Conservation (phyloP, 2,113 vertebrate genomes). For the Forbesichthys agassizii region DNA sequence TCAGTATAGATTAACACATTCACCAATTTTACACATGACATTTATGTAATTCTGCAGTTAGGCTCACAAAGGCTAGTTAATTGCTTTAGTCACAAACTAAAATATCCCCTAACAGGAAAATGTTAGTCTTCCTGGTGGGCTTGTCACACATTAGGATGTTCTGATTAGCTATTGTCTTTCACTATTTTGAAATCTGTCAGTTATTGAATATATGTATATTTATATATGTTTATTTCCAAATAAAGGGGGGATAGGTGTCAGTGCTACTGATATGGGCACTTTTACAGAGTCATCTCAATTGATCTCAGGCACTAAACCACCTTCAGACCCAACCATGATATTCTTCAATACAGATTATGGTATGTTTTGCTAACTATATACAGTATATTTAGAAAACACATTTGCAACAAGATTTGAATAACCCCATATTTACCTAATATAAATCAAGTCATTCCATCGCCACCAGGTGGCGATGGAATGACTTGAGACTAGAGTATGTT, state of each 20-base stretch:
- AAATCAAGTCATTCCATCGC: slow-evolving; percentile 7
- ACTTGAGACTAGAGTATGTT: slow-evolving; percentile 5
- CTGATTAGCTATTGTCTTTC: background rate
- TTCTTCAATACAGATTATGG: slow-evolving; percentile 73
- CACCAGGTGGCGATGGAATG: slow-evolving; percentile 59
- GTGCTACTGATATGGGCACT: slow-evolving; percentile 27
- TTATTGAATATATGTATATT: background rate
- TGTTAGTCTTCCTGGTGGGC: background rate
- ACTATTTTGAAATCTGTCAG: background rate
- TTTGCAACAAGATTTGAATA: background rate
- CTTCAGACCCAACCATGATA: slow-evolving; percentile 50
- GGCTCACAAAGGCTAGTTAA: slow-evolving; percentile 5
- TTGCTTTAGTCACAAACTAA: slow-evolving; percentile 1
- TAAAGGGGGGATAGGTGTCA: slow-evolving; percentile 9
- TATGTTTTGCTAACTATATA: slow-evolving; percentile 36
- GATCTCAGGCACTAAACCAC: slow-evolving; percentile 35
- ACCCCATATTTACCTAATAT: too few relatives aligned
- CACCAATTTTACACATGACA: background rate
- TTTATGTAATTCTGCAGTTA: background rate
- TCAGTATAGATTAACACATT: slow-evolving; percentile 4
- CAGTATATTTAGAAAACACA: background rate
- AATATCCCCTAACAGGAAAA: slow-evolving; percentile 15
- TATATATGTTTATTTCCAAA: slow-evolving; percentile 11
- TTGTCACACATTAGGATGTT: background rate
- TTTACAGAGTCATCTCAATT: slow-evolving; percentile 13